Base-by-base conservation (phyloP, 2,113 vertebrate species). In the Sander lucioperca region DNA sequence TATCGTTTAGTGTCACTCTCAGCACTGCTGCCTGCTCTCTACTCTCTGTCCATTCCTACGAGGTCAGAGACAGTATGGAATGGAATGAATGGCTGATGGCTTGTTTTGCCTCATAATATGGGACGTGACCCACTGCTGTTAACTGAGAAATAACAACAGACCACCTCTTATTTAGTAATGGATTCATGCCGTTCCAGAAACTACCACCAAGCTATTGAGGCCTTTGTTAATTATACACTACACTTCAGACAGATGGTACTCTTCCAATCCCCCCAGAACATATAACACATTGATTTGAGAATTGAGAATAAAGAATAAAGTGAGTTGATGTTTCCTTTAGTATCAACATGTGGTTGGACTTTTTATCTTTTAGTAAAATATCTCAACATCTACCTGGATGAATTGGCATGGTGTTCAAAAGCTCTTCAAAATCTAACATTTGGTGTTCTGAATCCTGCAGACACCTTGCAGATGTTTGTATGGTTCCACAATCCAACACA, bases 1-100 rank as follows among this genome's bases (percentile, higher is more conserved):
- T 74, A 87, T 93, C 68, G 45, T 66, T 90, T 78, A 85, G 82
- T 54, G 84, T 88, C 81, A n/a, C 65, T 87, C 74, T 51, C 30
- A n/a, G 47, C 16, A 2, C 79, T 36, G 27, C 85, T 65, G 77
- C 83, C 73, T 82, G 80, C 86, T 85, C 86, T 68, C 84, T 80
- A 69, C 36, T 80, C 84, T 58, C 45, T 70, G 56, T 62, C 62
- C 39, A 14, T 48, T 71, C 48, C 65, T 82, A 82, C 10, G 80
- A 88, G 86, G 80, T 91, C 84, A 77, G 33, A 81, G 33, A 33
- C 77, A 58, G 74, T 51, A n/a, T n/a, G n/a, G n/a, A n/a, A n/a
- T n/a, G 63, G 61, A 65, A 74, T 62, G 79, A 80, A 73, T 19
- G 75, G 51, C 68, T 75, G 30, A 76, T 69, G 65, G 57, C 50